phyloP scores from a whole-genome alignment of 2,888 invertebrate species.

The Tyria jacobaeae region DNA sequence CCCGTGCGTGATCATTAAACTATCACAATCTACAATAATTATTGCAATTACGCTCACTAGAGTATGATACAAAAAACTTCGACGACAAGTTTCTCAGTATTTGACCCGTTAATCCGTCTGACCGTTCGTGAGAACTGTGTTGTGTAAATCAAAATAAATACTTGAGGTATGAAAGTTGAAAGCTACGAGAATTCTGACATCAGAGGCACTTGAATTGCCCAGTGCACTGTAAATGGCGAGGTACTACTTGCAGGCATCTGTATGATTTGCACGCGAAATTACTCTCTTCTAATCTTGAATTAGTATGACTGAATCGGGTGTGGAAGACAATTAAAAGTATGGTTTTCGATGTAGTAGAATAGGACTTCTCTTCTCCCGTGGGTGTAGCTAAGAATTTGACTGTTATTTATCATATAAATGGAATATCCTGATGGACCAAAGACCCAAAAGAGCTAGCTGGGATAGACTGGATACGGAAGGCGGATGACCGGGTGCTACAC shows the following conservation, averaged over 20 bases:
- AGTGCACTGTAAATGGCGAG: neutral
- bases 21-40: neutral
- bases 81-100: constrained; percentile 26
- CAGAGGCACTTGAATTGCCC: constrained; percentile 3
- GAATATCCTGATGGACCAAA: too few relatives aligned
- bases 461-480: too few relatives aligned
- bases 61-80: constrained; percentile 31
- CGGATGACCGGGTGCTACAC: too few relatives aligned
- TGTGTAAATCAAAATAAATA: constrained; percentile 31
- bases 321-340: neutral
- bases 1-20: neutral
- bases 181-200: constrained; percentile 4
- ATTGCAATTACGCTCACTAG: constrained; percentile 22
- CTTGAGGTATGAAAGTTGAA: constrained; percentile 18
- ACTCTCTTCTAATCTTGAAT: neutral
- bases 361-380: too few relatives aligned
- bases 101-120: constrained; percentile 31
- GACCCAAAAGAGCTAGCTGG: too few relatives aligned
- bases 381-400: too few relatives aligned
- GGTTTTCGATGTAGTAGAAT: too few relatives aligned
- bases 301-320: neutral
- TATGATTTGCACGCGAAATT: neutral
- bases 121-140: constrained; percentile 45
- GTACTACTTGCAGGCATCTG: neutral
- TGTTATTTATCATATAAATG: too few relatives aligned